Evolutionary conservation across 2,888 invertebrate genomes (phyloP), one percentile per base, ranked within the genome.

Genomic region (Drosophila phalerata): DNA sequence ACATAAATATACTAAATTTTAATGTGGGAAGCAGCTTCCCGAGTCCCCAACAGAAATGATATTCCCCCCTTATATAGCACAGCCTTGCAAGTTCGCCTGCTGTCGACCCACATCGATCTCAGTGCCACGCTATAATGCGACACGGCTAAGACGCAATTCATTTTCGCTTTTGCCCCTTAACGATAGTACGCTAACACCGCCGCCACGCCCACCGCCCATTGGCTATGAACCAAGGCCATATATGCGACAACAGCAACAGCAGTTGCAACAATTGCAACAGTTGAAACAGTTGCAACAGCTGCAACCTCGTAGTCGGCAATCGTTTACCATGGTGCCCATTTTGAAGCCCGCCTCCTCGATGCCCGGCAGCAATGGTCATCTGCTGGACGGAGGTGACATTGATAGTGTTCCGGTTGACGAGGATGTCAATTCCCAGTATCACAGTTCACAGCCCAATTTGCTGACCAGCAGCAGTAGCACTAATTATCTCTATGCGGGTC

Each of bases 1-100:
- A 55, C 43, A 53, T 6, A 6, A 13, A n/a, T n/a, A 58, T 77
- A 32, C 45, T 30, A 47, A 32, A 30, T 30, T 11, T 32, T 45
- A 2, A 3, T 43, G 48, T 60, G 66, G 61, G 64, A 72, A 73
- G 80, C 83, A 92, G 92, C 89, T 92, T 77, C 91, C 92, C 81
- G 92, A 92, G 75, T 90, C 92, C 81, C 91, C 91, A 57, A 90
- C 85, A 74, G 92, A 92, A 92, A 91, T 92, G 91, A 85, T 92
- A 60, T 92, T 92, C 85, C 92, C 92, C 51, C 92, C 92, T 48
- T 92, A 92, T 69, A 92, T 92, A 75, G 92, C 92, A 63, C 92
- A 90, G 56, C 92, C 92, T 22, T 92, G 92, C 75, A 90, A 92
- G 80, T 85, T 91, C 62, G 88, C 92, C 70, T 92, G 92, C 80